phyloP scores from a whole-genome alignment of 1,140 invertebrate genomes.

The Frieseomelitta varia region DNA sequence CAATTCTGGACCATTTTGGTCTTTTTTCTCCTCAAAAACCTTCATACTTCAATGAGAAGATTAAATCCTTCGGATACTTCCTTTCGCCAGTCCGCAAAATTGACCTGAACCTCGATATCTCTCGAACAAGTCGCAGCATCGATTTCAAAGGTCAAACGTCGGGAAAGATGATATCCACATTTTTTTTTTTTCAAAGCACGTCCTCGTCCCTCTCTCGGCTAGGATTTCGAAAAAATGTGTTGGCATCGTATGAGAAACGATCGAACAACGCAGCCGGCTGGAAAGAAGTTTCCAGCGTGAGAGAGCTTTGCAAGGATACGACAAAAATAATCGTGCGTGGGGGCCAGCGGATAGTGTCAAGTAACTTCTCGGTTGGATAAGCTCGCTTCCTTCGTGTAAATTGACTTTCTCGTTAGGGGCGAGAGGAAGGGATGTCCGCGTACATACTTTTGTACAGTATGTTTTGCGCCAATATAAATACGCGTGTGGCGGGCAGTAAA shows the following conservation, averaged over 20 bases:
- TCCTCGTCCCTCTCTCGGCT: background rate
- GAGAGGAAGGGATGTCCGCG: background rate
- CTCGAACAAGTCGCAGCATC: background rate
- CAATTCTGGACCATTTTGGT: too few species aligned
- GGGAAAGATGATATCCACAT: slow-evolving; percentile 15
- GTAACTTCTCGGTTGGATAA: slow-evolving; percentile 34
- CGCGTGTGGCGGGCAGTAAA: slow-evolving; percentile 34
- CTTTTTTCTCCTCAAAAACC: too few species aligned
- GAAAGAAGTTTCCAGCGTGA: background rate
- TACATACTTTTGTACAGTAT: background rate
- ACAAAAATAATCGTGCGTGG: slow-evolving; percentile 6
- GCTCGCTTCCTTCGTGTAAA: slow-evolving; percentile 35
- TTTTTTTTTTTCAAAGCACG: background rate
- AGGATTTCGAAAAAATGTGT: slow-evolving; percentile 21
- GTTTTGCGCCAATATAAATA: slow-evolving; percentile 30
- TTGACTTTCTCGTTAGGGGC: background rate
- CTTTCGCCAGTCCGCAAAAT: background rate
- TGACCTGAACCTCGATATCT: background rate
- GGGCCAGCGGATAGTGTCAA: slow-evolving; percentile 21
- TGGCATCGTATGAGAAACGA: slow-evolving; percentile 32
- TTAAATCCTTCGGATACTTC: background rate
- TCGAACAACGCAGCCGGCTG: background rate
- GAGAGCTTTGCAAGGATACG: slow-evolving; percentile 31
- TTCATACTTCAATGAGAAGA: background rate
- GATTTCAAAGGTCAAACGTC: background rate